These are phyloP conservation scores for Electrona antarctica DNA, from an alignment of 2,113 vertebrate species.

Conservation along the genomic window DNA sequence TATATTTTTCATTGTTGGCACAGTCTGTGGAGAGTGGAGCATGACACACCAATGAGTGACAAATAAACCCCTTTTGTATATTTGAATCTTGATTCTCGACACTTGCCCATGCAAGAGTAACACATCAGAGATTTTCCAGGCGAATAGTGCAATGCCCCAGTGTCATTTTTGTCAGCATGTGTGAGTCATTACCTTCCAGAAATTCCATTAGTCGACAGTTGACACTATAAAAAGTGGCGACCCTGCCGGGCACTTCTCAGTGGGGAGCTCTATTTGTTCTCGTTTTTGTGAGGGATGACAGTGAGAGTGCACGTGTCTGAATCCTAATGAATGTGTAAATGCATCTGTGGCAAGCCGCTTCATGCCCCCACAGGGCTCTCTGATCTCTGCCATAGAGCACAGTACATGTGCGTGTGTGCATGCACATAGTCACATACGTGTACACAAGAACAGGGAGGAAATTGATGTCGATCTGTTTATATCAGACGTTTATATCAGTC, in stretches of 20 bases:
- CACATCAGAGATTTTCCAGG: neutral
- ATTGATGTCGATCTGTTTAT: neutral
- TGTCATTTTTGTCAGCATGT: slow-evolving; percentile 21
- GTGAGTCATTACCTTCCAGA: neutral
- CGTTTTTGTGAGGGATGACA: slow-evolving; percentile 13
- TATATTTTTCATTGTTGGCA: no score
- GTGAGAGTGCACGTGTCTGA: slow-evolving; percentile 23
- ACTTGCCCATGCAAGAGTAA: neutral
- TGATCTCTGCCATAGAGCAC: neutral
- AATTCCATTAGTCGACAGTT: slow-evolving; percentile 10
- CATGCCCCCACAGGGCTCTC: neutral
- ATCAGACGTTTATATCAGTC: neutral
- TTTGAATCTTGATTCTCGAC: no score
- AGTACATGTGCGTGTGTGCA: neutral
- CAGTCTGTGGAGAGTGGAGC: no score
- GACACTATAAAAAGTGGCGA: neutral
- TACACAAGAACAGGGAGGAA: neutral
- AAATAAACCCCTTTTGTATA: no score
- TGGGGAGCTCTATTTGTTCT: slow-evolving; percentile 36
- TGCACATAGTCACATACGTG: neutral
- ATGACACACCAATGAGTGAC: no score
- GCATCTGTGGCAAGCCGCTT: slow-evolving; percentile 7
- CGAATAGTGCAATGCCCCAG: slow-evolving; percentile 12
- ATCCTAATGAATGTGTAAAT: slow-evolving; percentile 51
- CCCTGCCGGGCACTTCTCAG: neutral